phyloP scores from a whole-genome alignment of 1,140 invertebrate species.

The Whitmania pigra region DNA sequence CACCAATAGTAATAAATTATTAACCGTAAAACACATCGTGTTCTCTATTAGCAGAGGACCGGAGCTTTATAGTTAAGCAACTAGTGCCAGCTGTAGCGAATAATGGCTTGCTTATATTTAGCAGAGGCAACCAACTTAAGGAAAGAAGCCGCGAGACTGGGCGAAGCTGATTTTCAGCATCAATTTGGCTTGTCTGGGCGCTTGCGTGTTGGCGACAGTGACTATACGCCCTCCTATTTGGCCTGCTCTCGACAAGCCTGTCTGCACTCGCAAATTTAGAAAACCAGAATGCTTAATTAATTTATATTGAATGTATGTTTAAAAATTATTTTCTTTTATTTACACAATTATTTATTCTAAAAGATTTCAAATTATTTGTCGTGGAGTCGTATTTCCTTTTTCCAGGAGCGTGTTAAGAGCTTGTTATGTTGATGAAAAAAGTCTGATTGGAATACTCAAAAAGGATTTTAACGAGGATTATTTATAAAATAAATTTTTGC shows the following conservation, averaged over 20 bases:
- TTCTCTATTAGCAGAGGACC: too few species aligned
- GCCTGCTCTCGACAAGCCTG: constrained; percentile 10
- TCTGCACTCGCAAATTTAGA: constrained; percentile 3
- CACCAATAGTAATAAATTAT: too few species aligned
- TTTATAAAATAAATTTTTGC: neutral
- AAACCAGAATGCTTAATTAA: neutral
- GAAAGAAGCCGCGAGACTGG: too few species aligned
- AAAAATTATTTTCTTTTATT: constrained; percentile 3
- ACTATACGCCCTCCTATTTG: neutral
- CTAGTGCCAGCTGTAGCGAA: too few species aligned
- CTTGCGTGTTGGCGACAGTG: too few species aligned
- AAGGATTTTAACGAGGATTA: neutral
- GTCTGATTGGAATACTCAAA: neutral
- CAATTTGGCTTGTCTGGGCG: too few species aligned
- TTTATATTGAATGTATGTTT: constrained; percentile 12
- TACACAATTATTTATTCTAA: constrained; percentile 5
- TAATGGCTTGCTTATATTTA: too few species aligned
- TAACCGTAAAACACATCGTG: too few species aligned
- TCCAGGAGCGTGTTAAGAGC: neutral
- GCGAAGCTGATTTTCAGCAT: too few species aligned
- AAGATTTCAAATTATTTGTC: constrained; percentile 8
- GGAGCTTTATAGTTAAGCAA: too few species aligned
- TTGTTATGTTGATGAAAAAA: constrained; percentile 2
- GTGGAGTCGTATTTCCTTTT: neutral
- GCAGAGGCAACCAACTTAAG: too few species aligned